Conservation (phyloP, 2,888 invertebrate genomes). For the Augiades crinisus region DNA sequence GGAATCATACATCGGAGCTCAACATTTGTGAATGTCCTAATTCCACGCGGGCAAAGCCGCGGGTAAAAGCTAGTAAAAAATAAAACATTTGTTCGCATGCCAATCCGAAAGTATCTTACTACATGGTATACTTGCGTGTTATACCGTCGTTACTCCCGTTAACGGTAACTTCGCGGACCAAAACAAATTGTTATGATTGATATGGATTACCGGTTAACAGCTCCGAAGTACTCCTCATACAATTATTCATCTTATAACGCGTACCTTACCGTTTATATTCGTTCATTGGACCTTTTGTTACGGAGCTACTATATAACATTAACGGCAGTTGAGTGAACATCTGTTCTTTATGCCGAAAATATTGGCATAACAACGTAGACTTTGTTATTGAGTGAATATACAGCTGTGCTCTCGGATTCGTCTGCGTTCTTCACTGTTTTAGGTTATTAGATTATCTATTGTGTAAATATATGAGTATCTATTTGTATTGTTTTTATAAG, state of each 20-base stretch:
- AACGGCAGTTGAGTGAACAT: slow-evolving; percentile 2
- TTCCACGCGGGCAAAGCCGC: no score
- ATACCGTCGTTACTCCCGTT: slow-evolving; percentile 14
- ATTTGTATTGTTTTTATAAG: no score
- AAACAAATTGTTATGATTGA: slow-evolving; percentile 24
- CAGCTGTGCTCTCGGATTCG: no score
- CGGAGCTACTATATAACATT: background rate
- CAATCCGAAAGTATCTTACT: background rate
- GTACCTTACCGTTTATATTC: background rate
- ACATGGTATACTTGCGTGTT: slow-evolving; percentile 1
- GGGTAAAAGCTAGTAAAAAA: no score
- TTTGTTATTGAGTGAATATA: no score
- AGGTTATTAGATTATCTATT: no score
- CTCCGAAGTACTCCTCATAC: background rate
- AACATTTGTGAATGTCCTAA: no score
- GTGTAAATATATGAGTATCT: no score
- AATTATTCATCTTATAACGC: background rate
- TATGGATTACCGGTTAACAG: slow-evolving; percentile 16
- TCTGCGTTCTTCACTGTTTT: no score
- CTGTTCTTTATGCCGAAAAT: no score
- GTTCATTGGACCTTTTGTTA: background rate
- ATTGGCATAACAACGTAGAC: no score
- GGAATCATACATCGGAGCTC: no score
- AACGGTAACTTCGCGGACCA: slow-evolving; percentile 14
- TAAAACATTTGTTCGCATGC: background rate